phyloP scores from a whole-genome alignment of 2,888 invertebrate species.

The Oscheius sp. region DNA sequence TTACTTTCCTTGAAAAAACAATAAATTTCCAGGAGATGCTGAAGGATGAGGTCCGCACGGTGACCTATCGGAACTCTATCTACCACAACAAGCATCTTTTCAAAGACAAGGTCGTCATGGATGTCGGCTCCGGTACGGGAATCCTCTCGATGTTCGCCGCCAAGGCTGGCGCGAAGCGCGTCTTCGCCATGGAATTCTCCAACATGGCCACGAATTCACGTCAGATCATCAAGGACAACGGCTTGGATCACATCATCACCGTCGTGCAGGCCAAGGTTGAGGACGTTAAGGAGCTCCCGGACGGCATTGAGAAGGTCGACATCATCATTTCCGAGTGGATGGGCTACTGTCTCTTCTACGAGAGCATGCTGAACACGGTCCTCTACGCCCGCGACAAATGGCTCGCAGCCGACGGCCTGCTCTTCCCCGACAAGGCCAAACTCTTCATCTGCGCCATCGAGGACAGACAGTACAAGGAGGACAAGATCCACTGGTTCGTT shows the following conservation, averaged over 20 bases:
- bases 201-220: slow-evolving; percentile 97
- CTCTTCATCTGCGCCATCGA: slow-evolving; percentile 86
- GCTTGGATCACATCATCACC: slow-evolving; percentile 74
- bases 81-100: slow-evolving; percentile 91
- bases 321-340: slow-evolving; percentile 88
- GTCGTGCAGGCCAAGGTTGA: slow-evolving; percentile 82
- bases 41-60: slow-evolving; percentile 97
- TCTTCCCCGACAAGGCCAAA: slow-evolving; percentile 92
- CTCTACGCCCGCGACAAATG: slow-evolving; percentile 96
- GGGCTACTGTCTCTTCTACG: slow-evolving; percentile 93
- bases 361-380: slow-evolving; percentile 99
- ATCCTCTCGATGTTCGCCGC: slow-evolving; percentile 99
- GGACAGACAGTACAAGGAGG: slow-evolving; percentile 98
- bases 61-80: slow-evolving; percentile 98
- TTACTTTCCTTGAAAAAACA: not conserved
- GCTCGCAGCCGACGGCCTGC: slow-evolving; percentile 85
- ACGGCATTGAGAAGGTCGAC: slow-evolving; percentile 89
- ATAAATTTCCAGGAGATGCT: slow-evolving; percentile 85
- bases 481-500: slow-evolving; percentile 92
- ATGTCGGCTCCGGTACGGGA: slow-evolving; percentile 98
- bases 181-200: slow-evolving; percentile 97
- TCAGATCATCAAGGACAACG: slow-evolving; percentile 85
- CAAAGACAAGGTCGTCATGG: slow-evolving; percentile 88
- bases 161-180: slow-evolving; percentile 93
- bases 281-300: slow-evolving; percentile 87